Percentiles rank a stretch among this genome's conserved stretches.
These are phyloP conservation scores for Andrena bucephala DNA, from an alignment of 2,888 invertebrate species.

Conservation along the genomic window DNA sequence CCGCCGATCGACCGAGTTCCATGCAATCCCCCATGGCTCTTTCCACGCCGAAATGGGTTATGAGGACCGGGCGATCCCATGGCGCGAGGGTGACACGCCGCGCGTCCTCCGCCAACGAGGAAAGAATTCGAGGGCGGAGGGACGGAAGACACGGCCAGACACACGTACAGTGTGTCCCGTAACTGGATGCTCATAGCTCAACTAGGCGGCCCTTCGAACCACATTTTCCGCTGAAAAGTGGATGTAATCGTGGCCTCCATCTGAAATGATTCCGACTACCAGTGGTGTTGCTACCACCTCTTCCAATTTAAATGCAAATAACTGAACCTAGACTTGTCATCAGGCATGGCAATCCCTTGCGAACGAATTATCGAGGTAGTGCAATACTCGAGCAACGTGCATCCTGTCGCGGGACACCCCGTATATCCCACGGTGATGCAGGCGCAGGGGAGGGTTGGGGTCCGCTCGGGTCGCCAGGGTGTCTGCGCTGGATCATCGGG, in stretches of 20 bases:
- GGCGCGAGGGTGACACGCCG: constrained; percentile 48
- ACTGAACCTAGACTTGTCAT: not conserved
- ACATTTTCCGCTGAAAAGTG: too few species aligned
- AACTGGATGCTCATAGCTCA: constrained; percentile 1
- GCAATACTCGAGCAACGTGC: not conserved
- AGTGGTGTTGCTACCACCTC: too few species aligned
- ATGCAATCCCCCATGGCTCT: constrained; percentile 28
- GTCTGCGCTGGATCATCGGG: constrained; percentile 80
- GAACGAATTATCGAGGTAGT: too few species aligned
- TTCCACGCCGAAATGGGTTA: constrained; percentile 68
- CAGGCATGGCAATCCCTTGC: not conserved
- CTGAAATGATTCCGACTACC: too few species aligned
- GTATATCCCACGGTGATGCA: not conserved
- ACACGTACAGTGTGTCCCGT: not conserved
- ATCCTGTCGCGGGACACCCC: not conserved
- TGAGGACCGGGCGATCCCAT: constrained; percentile 63
- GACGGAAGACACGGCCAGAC: constrained; percentile 30
- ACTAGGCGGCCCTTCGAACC: not conserved
- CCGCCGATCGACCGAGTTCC: constrained; percentile 47
- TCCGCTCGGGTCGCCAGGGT: constrained; percentile 72
- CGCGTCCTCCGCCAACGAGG: constrained; percentile 49
- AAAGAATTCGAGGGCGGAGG: constrained; percentile 58
- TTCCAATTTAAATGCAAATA: too few species aligned
- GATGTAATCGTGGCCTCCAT: too few species aligned
- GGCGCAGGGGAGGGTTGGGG: constrained; percentile 13